These are phyloP conservation scores for Pteropus rufus DNA, from an alignment of 2,797 vertebrate genomes.

Conservation along the genomic window DNA sequence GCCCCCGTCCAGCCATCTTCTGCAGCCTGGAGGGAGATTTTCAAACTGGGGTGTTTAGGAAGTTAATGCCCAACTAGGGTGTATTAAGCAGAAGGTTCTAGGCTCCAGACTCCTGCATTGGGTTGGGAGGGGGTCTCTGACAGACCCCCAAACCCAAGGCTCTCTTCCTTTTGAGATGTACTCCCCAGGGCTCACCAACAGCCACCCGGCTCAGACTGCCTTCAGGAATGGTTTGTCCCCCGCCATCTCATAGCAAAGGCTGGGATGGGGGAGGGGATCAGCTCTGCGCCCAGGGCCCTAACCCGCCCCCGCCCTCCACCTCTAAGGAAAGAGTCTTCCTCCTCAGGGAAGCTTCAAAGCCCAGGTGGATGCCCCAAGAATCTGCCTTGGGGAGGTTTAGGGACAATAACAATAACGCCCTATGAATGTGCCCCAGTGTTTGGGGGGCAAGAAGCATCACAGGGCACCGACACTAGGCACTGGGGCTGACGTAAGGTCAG, in stretches of 20 bases:
- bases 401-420: not conserved
- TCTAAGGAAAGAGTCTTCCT: not conserved
- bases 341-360: not conserved
- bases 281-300: not conserved
- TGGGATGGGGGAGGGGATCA: not conserved
- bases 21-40: slow-evolving; percentile 51
- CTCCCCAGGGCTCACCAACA: not conserved
- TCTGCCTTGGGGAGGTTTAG: not conserved
- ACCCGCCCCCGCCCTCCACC: not conserved
- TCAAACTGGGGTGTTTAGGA: slow-evolving; percentile 52
- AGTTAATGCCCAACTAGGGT: not conserved
- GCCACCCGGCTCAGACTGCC: not conserved
- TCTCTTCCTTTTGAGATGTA: not conserved
- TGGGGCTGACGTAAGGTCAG: not conserved
- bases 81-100: not conserved
- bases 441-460: not conserved
- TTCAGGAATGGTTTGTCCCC: not conserved
- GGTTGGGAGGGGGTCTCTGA: not conserved
- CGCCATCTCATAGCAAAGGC: not conserved
- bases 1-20: not conserved
- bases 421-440: not conserved
- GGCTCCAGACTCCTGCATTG: not conserved
- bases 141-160: not conserved
- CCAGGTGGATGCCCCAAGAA: not conserved
- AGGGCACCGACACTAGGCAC: not conserved